Evolutionary conservation across 2,113 vertebrate species (phyloP).

Genomic region (Nibea coibor): DNA sequence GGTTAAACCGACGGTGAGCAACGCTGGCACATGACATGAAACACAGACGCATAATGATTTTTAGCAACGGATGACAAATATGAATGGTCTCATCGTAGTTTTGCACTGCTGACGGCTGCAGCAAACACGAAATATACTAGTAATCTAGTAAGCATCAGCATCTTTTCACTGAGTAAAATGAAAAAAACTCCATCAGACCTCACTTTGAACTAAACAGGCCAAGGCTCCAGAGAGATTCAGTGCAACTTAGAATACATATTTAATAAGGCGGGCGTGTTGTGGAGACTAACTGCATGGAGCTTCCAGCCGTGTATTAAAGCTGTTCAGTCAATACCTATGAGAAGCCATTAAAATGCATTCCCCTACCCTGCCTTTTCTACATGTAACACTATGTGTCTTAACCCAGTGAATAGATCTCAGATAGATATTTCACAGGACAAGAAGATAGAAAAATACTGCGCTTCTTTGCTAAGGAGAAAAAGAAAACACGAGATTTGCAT

Average conservation of each 20-base stretch:
- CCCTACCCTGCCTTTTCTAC: constrained; percentile 1
- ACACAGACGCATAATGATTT: constrained; percentile 27
- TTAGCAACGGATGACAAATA: constrained; percentile 21
- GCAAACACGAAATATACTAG: constrained; percentile 19
- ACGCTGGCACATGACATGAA: constrained; percentile 41
- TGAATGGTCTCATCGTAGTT: constrained; percentile 17
- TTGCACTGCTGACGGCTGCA: constrained; percentile 8
- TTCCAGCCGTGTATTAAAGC: constrained; percentile 37
- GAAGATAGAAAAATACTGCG: not conserved
- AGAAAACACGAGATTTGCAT: not conserved
- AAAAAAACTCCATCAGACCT: constrained; percentile 33
- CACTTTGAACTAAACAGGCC: constrained; percentile 72
- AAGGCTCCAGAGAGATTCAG: constrained; percentile 58
- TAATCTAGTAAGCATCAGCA: constrained; percentile 41
- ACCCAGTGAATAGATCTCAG: not conserved
- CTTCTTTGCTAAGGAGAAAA: not conserved
- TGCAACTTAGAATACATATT: constrained; percentile 71
- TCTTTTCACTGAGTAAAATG: constrained; percentile 41
- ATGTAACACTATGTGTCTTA: constrained; percentile 30
- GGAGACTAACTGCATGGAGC: constrained; percentile 44
- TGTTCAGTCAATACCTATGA: constrained; percentile 51
- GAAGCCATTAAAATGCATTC: constrained; percentile 45
- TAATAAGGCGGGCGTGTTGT: constrained; percentile 62
- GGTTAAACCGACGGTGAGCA: constrained; percentile 49
- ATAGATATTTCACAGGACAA: not conserved